Evolutionary conservation across 1,140 invertebrate species (phyloP), one percentile per base, ranked within the genome.

Genomic region (Microplitis mediator): DNA sequence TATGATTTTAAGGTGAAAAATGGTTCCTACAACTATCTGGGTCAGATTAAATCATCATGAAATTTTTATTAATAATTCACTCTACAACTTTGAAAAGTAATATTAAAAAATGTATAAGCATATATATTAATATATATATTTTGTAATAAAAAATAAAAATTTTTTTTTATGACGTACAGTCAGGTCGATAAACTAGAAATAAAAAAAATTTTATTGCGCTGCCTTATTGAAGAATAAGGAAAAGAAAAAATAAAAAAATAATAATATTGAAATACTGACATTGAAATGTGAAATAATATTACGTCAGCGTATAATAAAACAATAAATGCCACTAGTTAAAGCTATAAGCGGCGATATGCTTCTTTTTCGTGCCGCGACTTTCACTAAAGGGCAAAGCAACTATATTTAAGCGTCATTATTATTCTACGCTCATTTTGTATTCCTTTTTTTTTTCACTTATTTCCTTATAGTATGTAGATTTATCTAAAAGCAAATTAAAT

Each of bases 231-330:
- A 56, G 16, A 31, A 32, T 31, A 23, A 13, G 6, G 8, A 13
- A 31, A 60, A 11, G 3, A 61, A 23, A 31, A 9, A 13, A 3
- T 34, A 61, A 31, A 31, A 61, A 61, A 31, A 32, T 8, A 13
- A 61, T 31, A 61, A 61, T 62, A 34, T 34, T 45, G 39, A 45
- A 45, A 45, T 45, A 45, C 39, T 45, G 39, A 9, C 36, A 36
- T n/a, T 13, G n/a, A 39, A 14, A 9, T 39, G 62, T 45, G 36
- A 64, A 64, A 6, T 39, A 64, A 64, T 64, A 36, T 64, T 36
- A 39, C 39, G 39, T 45, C 77, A 76, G 76, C 76, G 79, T 74
- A 78, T 79, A 79, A 81, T 82, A 82, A 81, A 82, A 75, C 74
- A 77, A 80, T 78, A 78, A 82, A 80, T 77, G 78, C 77, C 71